Conservation (phyloP, 2,113 vertebrate genomes). For the Nannospalax galili region DNA sequence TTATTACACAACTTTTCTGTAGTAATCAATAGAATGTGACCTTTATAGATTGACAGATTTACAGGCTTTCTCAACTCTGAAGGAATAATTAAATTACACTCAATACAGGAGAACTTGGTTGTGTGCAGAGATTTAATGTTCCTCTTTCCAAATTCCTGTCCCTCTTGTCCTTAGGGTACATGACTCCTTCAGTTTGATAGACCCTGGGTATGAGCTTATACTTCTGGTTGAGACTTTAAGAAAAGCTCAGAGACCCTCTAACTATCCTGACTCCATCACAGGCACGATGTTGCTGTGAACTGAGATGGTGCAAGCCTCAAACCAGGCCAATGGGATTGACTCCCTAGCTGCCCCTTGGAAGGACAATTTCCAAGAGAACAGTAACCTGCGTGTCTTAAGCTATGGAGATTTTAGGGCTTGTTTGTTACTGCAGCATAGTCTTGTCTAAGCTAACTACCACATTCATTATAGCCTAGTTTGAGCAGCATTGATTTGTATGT, state of each 20-base stretch:
- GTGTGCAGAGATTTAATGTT: neutral
- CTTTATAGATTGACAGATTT: neutral
- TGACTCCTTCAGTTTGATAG: neutral
- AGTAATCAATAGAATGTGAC: neutral
- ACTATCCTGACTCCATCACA: rapidly evolving
- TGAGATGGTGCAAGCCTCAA: no score
- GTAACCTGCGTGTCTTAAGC: neutral
- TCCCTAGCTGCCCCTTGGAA: no score
- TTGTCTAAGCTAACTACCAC: no score
- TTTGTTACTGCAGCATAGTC: neutral
- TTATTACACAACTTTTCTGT: neutral
- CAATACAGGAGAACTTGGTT: no score
- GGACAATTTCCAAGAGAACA: neutral
- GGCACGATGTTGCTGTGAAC: rapidly evolving
- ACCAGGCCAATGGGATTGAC: rapidly evolving
- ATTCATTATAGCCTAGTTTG: neutral
- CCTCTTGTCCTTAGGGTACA: rapidly evolving
- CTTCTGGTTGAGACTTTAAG: neutral
- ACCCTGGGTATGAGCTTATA: neutral
- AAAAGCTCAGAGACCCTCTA: neutral
- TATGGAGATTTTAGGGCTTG: neutral
- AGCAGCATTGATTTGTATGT: neutral
- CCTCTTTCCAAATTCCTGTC: neutral
- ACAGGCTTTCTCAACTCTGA: neutral
- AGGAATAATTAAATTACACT: neutral